Evolutionary conservation across 2,888 invertebrate species (phyloP), one percentile per base, ranked within the genome.

Genomic region (Metallyticus violacea): DNA sequence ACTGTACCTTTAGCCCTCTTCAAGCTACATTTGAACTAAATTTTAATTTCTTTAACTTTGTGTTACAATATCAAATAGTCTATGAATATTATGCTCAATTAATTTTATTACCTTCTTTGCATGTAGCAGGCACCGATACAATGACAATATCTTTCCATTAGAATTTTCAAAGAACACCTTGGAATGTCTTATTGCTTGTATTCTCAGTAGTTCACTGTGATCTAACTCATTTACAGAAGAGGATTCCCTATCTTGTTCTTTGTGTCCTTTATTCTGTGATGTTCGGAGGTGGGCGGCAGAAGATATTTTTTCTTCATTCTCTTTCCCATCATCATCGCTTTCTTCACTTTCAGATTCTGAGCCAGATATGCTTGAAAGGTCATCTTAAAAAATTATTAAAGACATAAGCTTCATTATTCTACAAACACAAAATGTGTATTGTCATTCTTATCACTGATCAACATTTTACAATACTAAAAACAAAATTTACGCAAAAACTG

Each of bases 131-230:
- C 96, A 96, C 89, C 96, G 93, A 90, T 96, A 96, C 81, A 97
- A 91, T 81, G 96, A 96, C 90, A 97, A 94, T 87, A 97, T 94
- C 89, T 95, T 93, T 0, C 95, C 96, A 3, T 92, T 91, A 0
- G 92, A 91, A 90, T 96, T 96, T 89, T 94, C 94, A 89, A 97
- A 95, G 91, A 96, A 96, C 0, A 96, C 94, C 91, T 96, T 96
- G 26, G 96, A 95, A 90, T 95, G 95, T n/a, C 94, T 91, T 28
- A 93, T 26, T 26, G 85, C 77, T 27, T 85, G 81, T n/a, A 86
- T 26, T 26, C 40, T 83, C 25, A n/a, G 28, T 0, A 27, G 5
- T 28, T 76, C 77, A 77, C 1, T 27, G 2, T 79, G 25, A 26
- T 30, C 7, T 80, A 22, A 7, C 62, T 26, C 9, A 77, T 26